A percentile compares a stretch with the other conserved stretches of the same genome.
These are phyloP conservation scores for Otis tarda DNA, from an alignment of 2,113 vertebrate species.

Conservation along the genomic window DNA sequence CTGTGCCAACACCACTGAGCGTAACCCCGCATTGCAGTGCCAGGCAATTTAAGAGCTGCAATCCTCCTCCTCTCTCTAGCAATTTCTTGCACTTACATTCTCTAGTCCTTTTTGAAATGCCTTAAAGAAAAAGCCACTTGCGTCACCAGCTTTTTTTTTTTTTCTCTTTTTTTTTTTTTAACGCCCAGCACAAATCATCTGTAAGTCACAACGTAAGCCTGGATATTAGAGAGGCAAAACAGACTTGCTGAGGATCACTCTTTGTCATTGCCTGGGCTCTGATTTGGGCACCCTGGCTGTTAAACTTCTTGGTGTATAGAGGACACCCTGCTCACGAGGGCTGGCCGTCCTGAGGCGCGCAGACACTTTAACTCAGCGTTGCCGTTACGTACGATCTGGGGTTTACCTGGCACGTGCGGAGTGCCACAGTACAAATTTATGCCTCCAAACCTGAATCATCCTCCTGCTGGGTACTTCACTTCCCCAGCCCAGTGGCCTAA, in stretches of 20 bases:
- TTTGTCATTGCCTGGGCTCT: not conserved
- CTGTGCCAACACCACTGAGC: not conserved
- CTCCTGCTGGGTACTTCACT: not conserved
- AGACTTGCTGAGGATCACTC: not conserved
- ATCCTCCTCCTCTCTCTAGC: not conserved
- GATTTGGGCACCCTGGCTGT: not conserved
- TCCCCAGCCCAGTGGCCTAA: not conserved
- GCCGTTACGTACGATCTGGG: accelerated
- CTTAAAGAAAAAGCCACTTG: constrained; percentile 15
- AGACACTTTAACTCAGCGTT: not conserved
- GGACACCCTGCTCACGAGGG: not conserved
- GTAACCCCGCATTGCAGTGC: not conserved
- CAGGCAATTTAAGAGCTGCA: not conserved
- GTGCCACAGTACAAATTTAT: not conserved
- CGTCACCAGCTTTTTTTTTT: not conserved
- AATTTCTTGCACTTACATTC: constrained; percentile 11
- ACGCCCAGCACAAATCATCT: constrained; percentile 14
- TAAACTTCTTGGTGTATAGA: not conserved
- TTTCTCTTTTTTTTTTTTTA: not conserved
- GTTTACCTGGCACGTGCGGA: accelerated
- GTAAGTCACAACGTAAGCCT: not conserved
- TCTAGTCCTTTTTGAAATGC: not conserved
- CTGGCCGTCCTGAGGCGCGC: not conserved
- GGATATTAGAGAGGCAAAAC: not conserved
- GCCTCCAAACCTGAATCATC: not conserved